Base-by-base conservation (phyloP, 1,140 invertebrate species). In the Drosophila kanapiae region DNA sequence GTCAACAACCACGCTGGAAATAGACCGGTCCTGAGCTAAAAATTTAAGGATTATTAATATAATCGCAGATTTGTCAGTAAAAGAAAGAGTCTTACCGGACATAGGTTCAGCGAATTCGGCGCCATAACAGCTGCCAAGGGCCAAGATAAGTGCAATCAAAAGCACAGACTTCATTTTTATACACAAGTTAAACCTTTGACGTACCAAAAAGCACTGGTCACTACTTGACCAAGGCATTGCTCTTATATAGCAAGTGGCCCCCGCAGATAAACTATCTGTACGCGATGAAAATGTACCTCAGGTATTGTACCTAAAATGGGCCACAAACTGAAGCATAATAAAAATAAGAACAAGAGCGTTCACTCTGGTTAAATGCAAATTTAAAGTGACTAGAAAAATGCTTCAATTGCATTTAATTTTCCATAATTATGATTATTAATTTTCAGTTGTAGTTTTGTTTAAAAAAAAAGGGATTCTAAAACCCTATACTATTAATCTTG, bases 101-200 rank as follows among this genome's bases (percentile, higher is more conserved):
- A 87, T 14, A 14, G 60, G 48, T 38, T 82, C 86, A 7, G 60
- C 47, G 14, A 82, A 29, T 48, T 88, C 71, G 11, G 70, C 75
- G 8, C 48, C 75, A 9, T 76, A 47, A 14, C 63, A 75, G 40
- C 56, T 57, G 57, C 49, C 68, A 31, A 88, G 49, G 8, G 75
- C 59, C 40, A 63, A 57, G 45, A 86, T 54, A 56, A 88, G 58
- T 31, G 62, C 59, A 13, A 92, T 35, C 18, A 91, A 42, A 18
- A 70, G 29, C 6, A 81, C 14, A 42, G 45, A 85, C 42, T 91
- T 92, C 91, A 92, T 92, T 45, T 57, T 61, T 37, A 56, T 23
- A 53, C 58, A 16, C 45, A 13, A 72, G 53, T 37, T 60, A 49
- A 71, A 11, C 13, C n/a, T 23, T 42, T 38, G 29, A 45, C 33